Evolutionary conservation across 2,113 vertebrate species (phyloP).

Genomic region (Heteronetta atricapilla): DNA sequence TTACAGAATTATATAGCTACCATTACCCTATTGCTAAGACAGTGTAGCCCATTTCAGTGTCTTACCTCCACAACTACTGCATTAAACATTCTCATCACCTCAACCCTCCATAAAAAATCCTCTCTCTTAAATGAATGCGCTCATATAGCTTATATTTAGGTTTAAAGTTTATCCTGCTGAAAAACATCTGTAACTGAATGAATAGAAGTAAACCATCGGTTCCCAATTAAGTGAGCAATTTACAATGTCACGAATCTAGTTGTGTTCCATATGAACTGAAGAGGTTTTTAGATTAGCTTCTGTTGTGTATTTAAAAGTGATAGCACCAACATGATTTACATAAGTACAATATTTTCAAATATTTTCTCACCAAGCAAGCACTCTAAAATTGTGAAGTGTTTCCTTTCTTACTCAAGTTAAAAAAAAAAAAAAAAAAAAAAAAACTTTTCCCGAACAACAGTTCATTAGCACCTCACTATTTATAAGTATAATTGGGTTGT

Average conservation of each 20-base stretch:
- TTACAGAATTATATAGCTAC: not conserved
- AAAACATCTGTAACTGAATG: not conserved
- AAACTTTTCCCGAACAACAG: conserved; percentile 72
- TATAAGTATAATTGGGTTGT: conserved; percentile 76
- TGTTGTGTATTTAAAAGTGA: conserved; percentile 63
- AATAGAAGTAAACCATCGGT: conserved; percentile 1
- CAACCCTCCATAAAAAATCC: not conserved
- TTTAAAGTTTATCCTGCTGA: not conserved
- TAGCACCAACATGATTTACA: conserved; percentile 57
- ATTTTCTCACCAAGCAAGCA: conserved; percentile 55
- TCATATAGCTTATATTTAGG: not conserved
- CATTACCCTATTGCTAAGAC: not conserved
- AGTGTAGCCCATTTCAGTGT: not conserved
- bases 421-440: conserved; percentile 45
- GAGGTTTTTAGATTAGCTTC: conserved; percentile 53
- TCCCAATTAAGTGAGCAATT: conserved; percentile 61
- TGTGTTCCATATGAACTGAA: conserved; percentile 25
- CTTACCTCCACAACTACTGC: not conserved
- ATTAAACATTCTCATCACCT: not conserved
- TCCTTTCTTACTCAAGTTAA: conserved; percentile 63
- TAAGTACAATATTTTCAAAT: conserved; percentile 70
- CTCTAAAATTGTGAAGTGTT: conserved; percentile 68
- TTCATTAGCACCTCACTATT: conserved; percentile 76
- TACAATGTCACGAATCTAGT: conserved; percentile 34
- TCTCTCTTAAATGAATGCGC: not conserved